These are phyloP conservation scores for Gymnogyps californianus DNA, from an alignment of 2,113 vertebrate species.

Conservation along the genomic window DNA sequence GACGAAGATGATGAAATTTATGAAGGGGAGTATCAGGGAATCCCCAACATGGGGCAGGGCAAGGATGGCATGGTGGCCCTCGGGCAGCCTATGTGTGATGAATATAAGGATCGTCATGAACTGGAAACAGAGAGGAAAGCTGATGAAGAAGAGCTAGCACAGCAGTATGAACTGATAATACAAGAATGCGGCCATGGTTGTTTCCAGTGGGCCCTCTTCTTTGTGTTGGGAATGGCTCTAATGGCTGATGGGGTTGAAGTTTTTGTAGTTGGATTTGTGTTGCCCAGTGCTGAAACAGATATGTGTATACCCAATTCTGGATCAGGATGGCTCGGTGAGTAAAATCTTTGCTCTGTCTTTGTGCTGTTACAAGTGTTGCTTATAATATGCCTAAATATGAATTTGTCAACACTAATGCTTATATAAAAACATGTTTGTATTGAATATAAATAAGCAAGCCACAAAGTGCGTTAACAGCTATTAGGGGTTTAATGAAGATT, in stretches of 20 bases:
- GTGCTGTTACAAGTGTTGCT: not conserved
- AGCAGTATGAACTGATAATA: constrained; percentile 92
- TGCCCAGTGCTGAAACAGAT: constrained; percentile 90
- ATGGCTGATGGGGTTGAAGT: constrained; percentile 92
- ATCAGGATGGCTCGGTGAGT: constrained; percentile 89
- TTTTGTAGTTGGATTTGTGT: constrained; percentile 89
- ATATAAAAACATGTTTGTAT: not conserved
- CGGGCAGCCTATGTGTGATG: constrained; percentile 71
- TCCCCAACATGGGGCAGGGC: constrained; percentile 78
- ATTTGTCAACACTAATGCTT: not conserved
- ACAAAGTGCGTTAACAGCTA: not conserved
- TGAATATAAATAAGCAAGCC: not conserved
- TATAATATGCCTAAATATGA: not conserved
- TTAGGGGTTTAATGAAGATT: not conserved
- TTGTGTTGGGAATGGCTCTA: constrained; percentile 88
- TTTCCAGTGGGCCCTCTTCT: constrained; percentile 92
- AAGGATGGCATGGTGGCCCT: constrained; percentile 75
- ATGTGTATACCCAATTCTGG: constrained; percentile 91
- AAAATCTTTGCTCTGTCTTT: not conserved
- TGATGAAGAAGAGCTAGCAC: constrained; percentile 89
- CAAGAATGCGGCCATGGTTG: constrained; percentile 91
- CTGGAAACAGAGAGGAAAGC: constrained; percentile 83
- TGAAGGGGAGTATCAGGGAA: constrained; percentile 91
- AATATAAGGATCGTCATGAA: constrained; percentile 76
- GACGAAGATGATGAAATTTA: constrained; percentile 93